Base-by-base conservation (phyloP, 2,888 invertebrate species). In the Hylaea fasciaria region DNA sequence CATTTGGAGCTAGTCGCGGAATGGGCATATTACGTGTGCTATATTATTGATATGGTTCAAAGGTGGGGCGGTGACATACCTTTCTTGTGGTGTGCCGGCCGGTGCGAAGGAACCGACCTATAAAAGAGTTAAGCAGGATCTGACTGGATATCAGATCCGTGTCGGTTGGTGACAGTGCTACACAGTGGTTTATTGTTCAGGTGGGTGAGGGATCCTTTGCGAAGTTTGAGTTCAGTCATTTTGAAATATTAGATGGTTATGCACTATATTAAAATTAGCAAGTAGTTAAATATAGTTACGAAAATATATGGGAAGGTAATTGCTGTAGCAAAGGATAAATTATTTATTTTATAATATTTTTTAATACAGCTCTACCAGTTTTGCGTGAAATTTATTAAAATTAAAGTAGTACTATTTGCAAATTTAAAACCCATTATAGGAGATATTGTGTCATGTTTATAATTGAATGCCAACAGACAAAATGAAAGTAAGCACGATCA, bases 91-190 rank as follows among this genome's bases (percentile, higher is more conserved):
- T 48, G 35, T 14, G 49, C 55, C 53, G 62, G 51, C 66, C 64
- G 63, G 69, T 64, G 70, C 69, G 77, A 75, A 74, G 74, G 70
- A 70, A 66, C 65, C 88, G 87, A 86, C 88, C 90, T 91, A 91
- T 91, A 91, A 86, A 90, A 89, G 87, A 80, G 80, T 74, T 73
- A 68, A 76, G 61, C 81, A 82, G 88, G 85, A 86, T 75, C 74
- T 73, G 60, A 65, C 49, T 68, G 73, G 73, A 66, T 87, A 86
- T 84, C 87, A 81, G 73, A 81, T 73, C 74, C 76, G 77, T 77
- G 74, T 63, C 70, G 74, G 77, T 80, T 83, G 78, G 81, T 83
- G 82, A 77, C 80, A 78, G 85, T 83, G 82, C 68, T 71, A 78
- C 77, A 75, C 79, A 78, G 70, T 74, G 68, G 74, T 66, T 76